phyloP scores from a whole-genome alignment of 2,797 vertebrate species.

The Picus viridis region DNA sequence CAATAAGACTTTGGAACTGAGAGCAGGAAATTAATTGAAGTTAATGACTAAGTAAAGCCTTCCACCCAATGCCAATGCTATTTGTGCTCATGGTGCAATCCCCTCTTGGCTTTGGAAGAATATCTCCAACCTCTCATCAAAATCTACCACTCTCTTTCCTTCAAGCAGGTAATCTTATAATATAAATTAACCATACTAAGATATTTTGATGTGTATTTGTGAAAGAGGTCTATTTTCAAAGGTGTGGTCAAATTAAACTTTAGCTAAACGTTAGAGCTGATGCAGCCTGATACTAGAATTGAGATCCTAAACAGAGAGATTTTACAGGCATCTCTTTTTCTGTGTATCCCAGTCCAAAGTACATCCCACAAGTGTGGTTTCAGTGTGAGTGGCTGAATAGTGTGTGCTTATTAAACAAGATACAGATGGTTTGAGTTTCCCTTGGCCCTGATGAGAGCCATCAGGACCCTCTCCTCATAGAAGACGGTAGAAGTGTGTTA shows the following conservation, averaged over 20 bases:
- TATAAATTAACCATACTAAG: not conserved
- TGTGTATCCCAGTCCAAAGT: not conserved
- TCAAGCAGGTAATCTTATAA: not conserved
- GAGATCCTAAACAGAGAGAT: not conserved
- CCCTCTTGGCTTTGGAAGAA: not conserved
- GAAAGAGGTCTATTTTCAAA: not conserved
- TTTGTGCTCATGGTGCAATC: not conserved
- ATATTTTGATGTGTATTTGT: not conserved
- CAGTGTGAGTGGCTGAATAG: rapidly evolving
- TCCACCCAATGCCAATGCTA: not conserved
- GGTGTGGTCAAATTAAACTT: not conserved
- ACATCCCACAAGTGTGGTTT: not conserved
- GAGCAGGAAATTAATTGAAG: not conserved
- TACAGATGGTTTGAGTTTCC: not conserved
- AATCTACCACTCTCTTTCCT: not conserved
- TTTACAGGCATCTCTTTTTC: not conserved
- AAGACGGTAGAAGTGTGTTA: not conserved
- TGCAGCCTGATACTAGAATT: not conserved
- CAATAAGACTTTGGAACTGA: not conserved
- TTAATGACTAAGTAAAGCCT: not conserved
- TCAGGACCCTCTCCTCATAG: not conserved
- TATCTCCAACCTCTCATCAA: not conserved
- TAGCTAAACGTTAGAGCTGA: not conserved
- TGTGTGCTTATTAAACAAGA: not conserved
- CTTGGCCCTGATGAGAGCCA: not conserved